Evolutionary conservation across 2,797 vertebrate species (phyloP), one percentile per base, ranked within the genome.

Genomic region (Hydrocynus forskahlii): DNA sequence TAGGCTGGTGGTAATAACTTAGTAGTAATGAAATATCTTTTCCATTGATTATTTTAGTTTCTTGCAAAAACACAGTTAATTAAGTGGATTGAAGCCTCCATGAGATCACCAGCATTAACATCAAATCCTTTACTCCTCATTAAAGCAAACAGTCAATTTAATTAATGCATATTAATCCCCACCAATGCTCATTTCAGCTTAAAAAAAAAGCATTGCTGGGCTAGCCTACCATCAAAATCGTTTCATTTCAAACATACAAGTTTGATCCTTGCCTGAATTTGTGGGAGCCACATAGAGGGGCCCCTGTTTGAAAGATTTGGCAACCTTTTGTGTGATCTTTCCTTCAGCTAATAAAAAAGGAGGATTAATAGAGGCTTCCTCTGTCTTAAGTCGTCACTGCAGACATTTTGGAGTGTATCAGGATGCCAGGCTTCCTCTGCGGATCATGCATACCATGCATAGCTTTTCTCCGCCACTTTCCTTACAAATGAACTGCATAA

Each of bases 81-180:
- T 96, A 97, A 96, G 95, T 94, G 93, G 91, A 94, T 84, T 92
- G 93, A 94, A 96, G 94, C 94, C 93, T 95, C 94, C 85, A 94
- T 94, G 94, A 94, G 94, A 96, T 96, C 95, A 95, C 94, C 93
- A 93, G 95, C 91, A 97, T 97, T 97, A 97, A 94, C 95, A 95
- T 95, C 92, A 97, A 98, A 97, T 97, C 96, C 93, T 95, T 96
- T 96, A 92, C 92, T 94, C 93, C 95, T 97, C 95, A 97, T 98
- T 98, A 98, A 96, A 96, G 91, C 91, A 96, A 96, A 96, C 94
- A 97, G 95, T 96, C 94, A 94, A 96, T 97, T 97, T 97, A 97
- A 98, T 98, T 97, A 97, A 97, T 96, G 94, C 95, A 94, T 95
- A 96, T 96, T 98, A 97, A 97, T 98, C 95, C 94, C 90, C 88